phyloP scores from a whole-genome alignment of 92 coral and sea anemone genomes.

The Porites rus region DNA sequence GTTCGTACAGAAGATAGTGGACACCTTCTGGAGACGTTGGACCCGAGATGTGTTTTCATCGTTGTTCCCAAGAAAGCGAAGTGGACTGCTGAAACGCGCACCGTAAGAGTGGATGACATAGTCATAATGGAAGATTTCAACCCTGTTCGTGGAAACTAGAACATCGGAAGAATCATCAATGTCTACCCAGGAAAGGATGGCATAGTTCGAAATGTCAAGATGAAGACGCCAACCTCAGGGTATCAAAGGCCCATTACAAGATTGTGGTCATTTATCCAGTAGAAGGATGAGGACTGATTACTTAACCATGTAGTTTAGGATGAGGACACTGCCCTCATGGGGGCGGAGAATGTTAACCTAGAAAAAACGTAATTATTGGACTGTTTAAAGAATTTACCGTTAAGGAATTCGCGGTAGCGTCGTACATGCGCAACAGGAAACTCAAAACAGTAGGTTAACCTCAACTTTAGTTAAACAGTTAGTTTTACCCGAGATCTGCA shows the following conservation, averaged over 20 bases:
- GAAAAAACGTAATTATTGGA: no score
- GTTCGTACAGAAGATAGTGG: slow-evolving; percentile 68
- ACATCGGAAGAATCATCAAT: slow-evolving; percentile 53
- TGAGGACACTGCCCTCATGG: slow-evolving; percentile 47
- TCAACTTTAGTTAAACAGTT: no score
- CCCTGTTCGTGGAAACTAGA: slow-evolving; percentile 64
- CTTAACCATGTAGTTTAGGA: background rate
- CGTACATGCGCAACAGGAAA: no score
- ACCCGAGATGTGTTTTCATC: slow-evolving; percentile 73
- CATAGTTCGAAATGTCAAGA: slow-evolving; percentile 50
- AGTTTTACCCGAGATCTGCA: no score
- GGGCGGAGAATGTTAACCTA: background rate
- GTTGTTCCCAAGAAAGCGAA: slow-evolving; percentile 59
- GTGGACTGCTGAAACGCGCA: slow-evolving; percentile 63
- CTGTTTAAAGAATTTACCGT: no score
- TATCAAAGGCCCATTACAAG: slow-evolving; percentile 60
- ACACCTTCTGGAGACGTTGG: slow-evolving; percentile 76
- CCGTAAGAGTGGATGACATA: slow-evolving; percentile 56
- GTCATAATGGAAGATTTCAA: slow-evolving; percentile 48
- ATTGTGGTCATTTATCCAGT: slow-evolving; percentile 36
- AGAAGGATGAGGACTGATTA: slow-evolving; percentile 8
- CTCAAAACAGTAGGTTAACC: no score
- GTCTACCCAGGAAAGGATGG: slow-evolving; percentile 66
- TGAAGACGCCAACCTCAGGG: slow-evolving; percentile 34
- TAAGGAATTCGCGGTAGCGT: no score